Evolutionary conservation across 2,797 vertebrate genomes (phyloP).

Genomic region (Knipowitschia caucasica): DNA sequence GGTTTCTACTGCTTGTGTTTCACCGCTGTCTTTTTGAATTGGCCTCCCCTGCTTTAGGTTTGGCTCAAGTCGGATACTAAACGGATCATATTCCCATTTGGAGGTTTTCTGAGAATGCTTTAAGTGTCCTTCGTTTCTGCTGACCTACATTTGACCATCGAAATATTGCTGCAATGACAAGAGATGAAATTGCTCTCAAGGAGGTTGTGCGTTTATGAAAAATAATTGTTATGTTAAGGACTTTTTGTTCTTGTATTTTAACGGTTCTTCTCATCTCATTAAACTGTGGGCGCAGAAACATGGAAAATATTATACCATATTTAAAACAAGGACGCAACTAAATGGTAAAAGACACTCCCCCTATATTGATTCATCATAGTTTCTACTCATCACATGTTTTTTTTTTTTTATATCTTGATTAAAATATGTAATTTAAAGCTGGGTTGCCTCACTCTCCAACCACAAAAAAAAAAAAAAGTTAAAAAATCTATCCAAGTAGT

Average conservation of each 20-base stretch:
- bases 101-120: conserved; percentile 61
- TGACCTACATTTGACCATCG: conserved; percentile 64
- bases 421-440: too few species aligned
- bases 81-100: conserved; percentile 56
- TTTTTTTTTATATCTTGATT: too few species aligned
- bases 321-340: too few species aligned
- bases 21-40: conserved; percentile 42
- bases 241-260: conserved; percentile 9
- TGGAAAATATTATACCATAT: too few species aligned
- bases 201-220: too few species aligned
- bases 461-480: too few species aligned
- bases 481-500: too few species aligned
- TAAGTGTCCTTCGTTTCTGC: conserved; percentile 51
- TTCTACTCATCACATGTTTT: background rate
- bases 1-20: conserved; percentile 46
- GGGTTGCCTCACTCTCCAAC: too few species aligned
- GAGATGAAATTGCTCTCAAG: conserved; percentile 50
- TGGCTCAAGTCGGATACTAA: conserved; percentile 54
- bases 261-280: too few species aligned
- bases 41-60: conserved; percentile 53
- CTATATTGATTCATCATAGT: background rate
- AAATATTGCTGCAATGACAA: conserved; percentile 46
- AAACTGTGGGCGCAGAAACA: too few species aligned
- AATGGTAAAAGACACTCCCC: too few species aligned
- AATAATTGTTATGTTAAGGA: conserved; percentile 34